Conservation (phyloP, 2,113 vertebrate genomes). For the Otolemur garnettii region DNA sequence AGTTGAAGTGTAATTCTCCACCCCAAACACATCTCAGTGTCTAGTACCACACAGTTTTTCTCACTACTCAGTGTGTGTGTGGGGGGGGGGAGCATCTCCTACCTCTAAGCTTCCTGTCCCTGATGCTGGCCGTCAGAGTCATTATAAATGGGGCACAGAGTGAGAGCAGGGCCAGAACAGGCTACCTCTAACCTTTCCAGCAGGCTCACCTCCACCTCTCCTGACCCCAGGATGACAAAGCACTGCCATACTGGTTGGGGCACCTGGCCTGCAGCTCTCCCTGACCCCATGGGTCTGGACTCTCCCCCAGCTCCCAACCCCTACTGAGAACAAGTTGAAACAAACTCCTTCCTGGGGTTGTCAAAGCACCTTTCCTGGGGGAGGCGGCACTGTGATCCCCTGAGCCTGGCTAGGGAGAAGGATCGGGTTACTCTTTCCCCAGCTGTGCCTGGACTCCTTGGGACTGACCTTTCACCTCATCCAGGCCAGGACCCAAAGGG, state of each 20-base stretch:
- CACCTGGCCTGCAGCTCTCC: constrained; percentile 46
- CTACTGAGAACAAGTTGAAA: constrained; percentile 73
- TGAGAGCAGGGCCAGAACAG: background rate
- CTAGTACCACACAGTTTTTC: constrained; percentile 18
- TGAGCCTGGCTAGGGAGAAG: constrained; percentile 66
- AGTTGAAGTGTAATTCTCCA: constrained; percentile 32
- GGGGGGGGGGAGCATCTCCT: background rate
- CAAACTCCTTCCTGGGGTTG: constrained; percentile 75
- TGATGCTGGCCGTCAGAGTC: background rate
- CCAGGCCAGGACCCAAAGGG: constrained; percentile 81
- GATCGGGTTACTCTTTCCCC: constrained; percentile 80
- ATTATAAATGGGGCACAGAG: constrained; percentile 44
- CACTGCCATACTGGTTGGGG: constrained; percentile 23
- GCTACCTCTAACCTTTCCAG: constrained; percentile 60
- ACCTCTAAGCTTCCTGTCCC: background rate
- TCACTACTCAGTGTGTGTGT: background rate
- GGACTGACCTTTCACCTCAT: constrained; percentile 84
- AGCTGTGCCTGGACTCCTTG: constrained; percentile 80
- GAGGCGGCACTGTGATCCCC: constrained; percentile 71
- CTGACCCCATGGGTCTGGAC: constrained; percentile 54
- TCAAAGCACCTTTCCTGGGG: constrained; percentile 83
- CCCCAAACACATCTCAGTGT: constrained; percentile 30
- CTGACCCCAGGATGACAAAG: constrained; percentile 73
- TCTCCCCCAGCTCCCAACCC: constrained; percentile 13
- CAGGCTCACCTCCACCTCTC: constrained; percentile 67